These are phyloP conservation scores for Mystacides longicornis DNA, from an alignment of 2,888 invertebrate genomes.

Conservation along the genomic window DNA sequence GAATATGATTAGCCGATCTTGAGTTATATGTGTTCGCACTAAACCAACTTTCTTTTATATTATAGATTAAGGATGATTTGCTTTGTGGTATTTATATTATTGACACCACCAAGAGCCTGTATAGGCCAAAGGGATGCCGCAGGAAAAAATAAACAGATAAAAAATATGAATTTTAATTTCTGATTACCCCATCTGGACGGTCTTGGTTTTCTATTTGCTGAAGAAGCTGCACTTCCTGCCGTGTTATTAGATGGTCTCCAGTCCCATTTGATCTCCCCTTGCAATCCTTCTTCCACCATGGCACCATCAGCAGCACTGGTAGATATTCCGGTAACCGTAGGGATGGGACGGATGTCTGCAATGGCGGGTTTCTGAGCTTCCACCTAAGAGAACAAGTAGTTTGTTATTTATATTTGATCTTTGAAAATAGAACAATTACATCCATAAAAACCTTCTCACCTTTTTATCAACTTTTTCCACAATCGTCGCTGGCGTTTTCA, in stretches of 20 bases:
- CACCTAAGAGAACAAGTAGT: too few relatives aligned
- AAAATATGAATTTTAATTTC: too few relatives aligned
- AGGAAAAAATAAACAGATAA: too few relatives aligned
- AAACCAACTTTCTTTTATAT: too few relatives aligned
- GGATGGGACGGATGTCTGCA: conserved; percentile 13
- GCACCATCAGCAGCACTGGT: not conserved
- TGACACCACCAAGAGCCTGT: too few relatives aligned
- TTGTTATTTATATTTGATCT: too few relatives aligned
- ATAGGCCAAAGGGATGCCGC: too few relatives aligned
- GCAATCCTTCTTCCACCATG: not conserved
- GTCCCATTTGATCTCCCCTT: conserved; percentile 46
- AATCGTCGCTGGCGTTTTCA: not conserved
- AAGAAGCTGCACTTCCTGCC: conserved; percentile 26
- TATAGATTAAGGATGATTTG: too few relatives aligned
- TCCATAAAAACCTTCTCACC: not conserved
- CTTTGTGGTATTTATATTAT: too few relatives aligned
- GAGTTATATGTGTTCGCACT: too few relatives aligned
- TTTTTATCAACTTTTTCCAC: conserved; percentile 4
- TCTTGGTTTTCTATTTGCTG: conserved; percentile 24
- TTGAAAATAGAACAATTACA: not conserved
- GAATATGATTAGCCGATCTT: too few relatives aligned
- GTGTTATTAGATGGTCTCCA: conserved; percentile 37
- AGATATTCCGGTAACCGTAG: conserved; percentile 12
- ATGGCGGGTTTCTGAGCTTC: conserved; percentile 4
- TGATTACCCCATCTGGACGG: conserved; percentile 41